Evolutionary conservation across 2,113 vertebrate species (phyloP).

Genomic region (Sinosuthora webbiana): DNA sequence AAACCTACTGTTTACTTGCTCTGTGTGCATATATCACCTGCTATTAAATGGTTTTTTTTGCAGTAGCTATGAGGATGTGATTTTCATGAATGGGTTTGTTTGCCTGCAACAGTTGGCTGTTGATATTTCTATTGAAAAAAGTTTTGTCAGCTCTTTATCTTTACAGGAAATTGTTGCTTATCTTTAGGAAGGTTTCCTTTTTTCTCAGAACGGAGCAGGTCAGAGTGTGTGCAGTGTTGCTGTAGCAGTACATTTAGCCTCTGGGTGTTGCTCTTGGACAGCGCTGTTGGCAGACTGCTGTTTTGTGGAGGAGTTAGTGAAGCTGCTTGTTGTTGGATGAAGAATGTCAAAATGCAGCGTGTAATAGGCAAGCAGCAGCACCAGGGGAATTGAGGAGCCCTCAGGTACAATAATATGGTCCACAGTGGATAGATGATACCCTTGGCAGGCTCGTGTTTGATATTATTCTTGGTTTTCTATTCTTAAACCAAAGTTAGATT

Average conservation of each 20-base stretch:
- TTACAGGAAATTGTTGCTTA: neutral
- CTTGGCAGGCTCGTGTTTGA: neutral
- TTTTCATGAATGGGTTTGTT: neutral
- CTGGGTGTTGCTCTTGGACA: conserved; percentile 69
- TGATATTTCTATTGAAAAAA: neutral
- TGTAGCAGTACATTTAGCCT: conserved; percentile 58
- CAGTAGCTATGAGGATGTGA: neutral
- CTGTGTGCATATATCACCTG: neutral
- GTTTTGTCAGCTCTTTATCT: neutral
- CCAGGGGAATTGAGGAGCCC: neutral
- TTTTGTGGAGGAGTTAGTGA: neutral
- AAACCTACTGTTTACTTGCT: neutral
- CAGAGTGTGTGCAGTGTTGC: neutral
- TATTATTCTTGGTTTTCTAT: neutral
- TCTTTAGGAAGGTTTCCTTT: neutral
- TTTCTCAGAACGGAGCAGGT: neutral
- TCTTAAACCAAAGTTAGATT: neutral
- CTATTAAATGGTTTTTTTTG: neutral
- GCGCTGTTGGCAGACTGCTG: neutral
- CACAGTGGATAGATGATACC: neutral
- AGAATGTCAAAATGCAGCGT: neutral
- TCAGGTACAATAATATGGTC: neutral
- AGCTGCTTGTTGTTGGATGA: neutral
- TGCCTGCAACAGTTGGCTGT: neutral
- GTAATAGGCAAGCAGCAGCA: neutral